These are phyloP conservation scores for Fregetta grallaria DNA, from an alignment of 2,113 vertebrate species.

Conservation along the genomic window DNA sequence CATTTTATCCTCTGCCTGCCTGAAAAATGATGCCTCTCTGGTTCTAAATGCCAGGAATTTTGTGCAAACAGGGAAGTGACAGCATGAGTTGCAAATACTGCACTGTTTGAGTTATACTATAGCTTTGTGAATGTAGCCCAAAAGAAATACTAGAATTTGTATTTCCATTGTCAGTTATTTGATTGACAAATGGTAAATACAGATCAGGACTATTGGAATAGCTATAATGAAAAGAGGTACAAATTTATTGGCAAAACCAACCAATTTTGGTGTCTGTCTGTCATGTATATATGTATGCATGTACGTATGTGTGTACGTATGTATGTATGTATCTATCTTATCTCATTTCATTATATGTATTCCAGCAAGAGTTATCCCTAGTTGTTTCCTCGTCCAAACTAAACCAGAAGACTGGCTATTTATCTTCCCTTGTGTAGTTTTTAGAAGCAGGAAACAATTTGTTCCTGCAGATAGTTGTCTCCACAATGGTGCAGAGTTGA, in stretches of 20 bases:
- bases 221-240: background rate
- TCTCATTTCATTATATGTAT: background rate
- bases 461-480: background rate
- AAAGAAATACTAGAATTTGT: background rate
- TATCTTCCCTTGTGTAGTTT: background rate
- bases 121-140: background rate
- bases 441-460: background rate
- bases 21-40: background rate
- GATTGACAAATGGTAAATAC: background rate
- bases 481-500: background rate
- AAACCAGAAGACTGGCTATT: background rate
- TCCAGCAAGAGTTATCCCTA: background rate
- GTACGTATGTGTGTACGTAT: background rate
- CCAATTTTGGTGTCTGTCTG: background rate
- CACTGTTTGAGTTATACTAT: background rate
- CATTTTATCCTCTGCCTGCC: background rate
- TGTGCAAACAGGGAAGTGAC: background rate
- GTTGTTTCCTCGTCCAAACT: background rate
- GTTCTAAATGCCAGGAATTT: background rate
- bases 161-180: background rate
- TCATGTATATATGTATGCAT: too few relatives aligned
- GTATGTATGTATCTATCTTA: background rate
- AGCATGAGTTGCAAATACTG: background rate
- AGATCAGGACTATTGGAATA: background rate
- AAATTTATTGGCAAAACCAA: background rate